Evolutionary conservation across 2,888 invertebrate species (phyloP).

Genomic region (Drosophila glabriapex): DNA sequence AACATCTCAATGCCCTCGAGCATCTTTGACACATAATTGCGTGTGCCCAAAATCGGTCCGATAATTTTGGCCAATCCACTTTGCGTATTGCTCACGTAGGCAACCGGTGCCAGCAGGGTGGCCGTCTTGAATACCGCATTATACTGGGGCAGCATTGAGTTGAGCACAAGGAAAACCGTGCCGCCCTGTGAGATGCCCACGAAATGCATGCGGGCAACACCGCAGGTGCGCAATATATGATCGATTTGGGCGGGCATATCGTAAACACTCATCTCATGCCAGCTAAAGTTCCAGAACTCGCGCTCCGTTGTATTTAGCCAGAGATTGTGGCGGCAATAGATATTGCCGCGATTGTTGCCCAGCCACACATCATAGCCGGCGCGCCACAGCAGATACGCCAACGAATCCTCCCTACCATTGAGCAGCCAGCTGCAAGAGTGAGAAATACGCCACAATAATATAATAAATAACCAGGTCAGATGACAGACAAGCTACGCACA

Average conservation of each 20-base stretch:
- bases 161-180: constrained; percentile 83
- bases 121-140: constrained; percentile 83
- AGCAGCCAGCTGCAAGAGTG: constrained; percentile 73
- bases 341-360: constrained; percentile 84
- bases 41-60: constrained; percentile 86
- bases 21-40: constrained; percentile 82
- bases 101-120: constrained; percentile 83
- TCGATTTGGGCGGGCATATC: constrained; percentile 84
- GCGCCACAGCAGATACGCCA: constrained; percentile 83
- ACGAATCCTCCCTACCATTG: constrained; percentile 83
- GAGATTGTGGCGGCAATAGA: constrained; percentile 81
- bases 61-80: constrained; percentile 87
- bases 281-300: constrained; percentile 84
- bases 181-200: constrained; percentile 84
- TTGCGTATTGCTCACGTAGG: constrained; percentile 83
- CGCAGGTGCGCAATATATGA: constrained; percentile 78
- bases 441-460: neutral
- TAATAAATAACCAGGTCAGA: constrained; percentile 12
- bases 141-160: constrained; percentile 83
- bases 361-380: constrained; percentile 84
- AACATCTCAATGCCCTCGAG: constrained; percentile 84
- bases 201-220: constrained; percentile 80
- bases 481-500: constrained; percentile 54
- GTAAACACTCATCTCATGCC: constrained; percentile 84
- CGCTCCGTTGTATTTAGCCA: constrained; percentile 85